These are phyloP conservation scores for Acanthaster planci DNA, from an alignment of 35 echinoderm and acorn worm species.

Conservation along the genomic window DNA sequence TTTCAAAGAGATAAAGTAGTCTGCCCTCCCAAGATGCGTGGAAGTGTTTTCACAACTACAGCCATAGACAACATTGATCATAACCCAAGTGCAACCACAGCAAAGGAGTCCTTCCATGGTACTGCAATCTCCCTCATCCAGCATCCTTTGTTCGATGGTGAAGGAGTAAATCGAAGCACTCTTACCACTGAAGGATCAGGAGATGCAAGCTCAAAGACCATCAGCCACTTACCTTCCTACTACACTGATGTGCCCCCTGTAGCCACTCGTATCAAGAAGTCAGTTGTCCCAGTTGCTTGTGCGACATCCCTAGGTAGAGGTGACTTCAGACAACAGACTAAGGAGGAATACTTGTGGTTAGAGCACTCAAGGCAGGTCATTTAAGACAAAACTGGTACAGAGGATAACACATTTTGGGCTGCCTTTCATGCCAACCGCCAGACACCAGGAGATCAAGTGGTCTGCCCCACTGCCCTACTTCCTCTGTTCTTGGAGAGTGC, in stretches of 20 bases:
- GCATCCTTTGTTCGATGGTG: constrained; percentile 28
- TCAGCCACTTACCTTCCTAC: constrained; percentile 41
- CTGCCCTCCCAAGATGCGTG: constrained; percentile 58
- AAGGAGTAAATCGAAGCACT: constrained; percentile 55
- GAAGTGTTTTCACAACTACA: constrained; percentile 53
- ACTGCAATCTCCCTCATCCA: constrained; percentile 71
- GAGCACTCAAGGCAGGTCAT: constrained; percentile 18
- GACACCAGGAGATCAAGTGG: neutral
- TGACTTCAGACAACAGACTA: neutral
- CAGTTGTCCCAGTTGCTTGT: neutral
- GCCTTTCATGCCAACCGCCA: constrained; percentile 44
- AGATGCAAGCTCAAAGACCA: constrained; percentile 23
- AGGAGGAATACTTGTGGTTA: constrained; percentile 23
- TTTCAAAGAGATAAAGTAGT: constrained; percentile 68
- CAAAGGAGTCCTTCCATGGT: constrained; percentile 76
- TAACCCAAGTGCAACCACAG: constrained; percentile 70
- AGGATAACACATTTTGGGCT: constrained; percentile 37
- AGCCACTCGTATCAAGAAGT: neutral
- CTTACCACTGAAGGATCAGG: constrained; percentile 12
- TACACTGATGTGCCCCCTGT: constrained; percentile 60
- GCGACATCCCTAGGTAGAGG: neutral
- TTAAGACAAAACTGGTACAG: constrained; percentile 12
- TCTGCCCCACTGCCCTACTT: constrained; percentile 20
- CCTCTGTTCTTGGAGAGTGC: constrained; percentile 54
- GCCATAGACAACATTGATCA: constrained; percentile 83